phyloP scores from a whole-genome alignment of 2,888 invertebrate genomes.

The Tetramorium bicarinatum region DNA sequence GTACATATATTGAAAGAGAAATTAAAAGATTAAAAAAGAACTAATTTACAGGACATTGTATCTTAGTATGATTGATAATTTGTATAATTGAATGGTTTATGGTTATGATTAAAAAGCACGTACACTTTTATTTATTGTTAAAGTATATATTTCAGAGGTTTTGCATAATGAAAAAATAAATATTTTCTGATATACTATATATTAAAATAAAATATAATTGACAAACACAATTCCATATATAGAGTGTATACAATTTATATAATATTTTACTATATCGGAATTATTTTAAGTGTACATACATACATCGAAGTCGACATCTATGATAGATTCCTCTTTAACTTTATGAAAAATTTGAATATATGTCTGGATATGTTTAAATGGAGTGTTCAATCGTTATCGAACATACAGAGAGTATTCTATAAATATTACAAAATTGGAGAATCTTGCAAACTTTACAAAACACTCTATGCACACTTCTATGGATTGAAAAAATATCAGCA shows the following conservation, averaged over 20 bases:
- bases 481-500: conserved; percentile 15
- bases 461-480: not conserved
- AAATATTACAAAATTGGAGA: not conserved
- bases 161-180: conserved; percentile 60
- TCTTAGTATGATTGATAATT: not conserved
- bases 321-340: conserved; percentile 2
- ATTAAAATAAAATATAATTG: conserved; percentile 73
- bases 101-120: not conserved
- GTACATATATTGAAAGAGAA: not conserved
- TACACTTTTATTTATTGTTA: conserved; percentile 27
- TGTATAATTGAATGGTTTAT: not conserved
- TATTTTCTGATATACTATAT: conserved; percentile 64
- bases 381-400: conserved; percentile 5
- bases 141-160: conserved; percentile 59
- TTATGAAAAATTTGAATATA: conserved; percentile 30
- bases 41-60: not conserved
- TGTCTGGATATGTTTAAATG: conserved; percentile 40
- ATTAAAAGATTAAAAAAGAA: not conserved
- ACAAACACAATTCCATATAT: conserved; percentile 68
- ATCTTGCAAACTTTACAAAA: not conserved
- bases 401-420: not conserved
- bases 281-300: conserved; percentile 18
- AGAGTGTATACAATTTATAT: conserved; percentile 23
- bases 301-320: conserved; percentile 9
- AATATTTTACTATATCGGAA: conserved; percentile 22